Percentiles rank a stretch among this genome's conserved stretches.
These are phyloP conservation scores for Torymus tubicola DNA, from an alignment of 2,888 invertebrate genomes.

Conservation along the genomic window DNA sequence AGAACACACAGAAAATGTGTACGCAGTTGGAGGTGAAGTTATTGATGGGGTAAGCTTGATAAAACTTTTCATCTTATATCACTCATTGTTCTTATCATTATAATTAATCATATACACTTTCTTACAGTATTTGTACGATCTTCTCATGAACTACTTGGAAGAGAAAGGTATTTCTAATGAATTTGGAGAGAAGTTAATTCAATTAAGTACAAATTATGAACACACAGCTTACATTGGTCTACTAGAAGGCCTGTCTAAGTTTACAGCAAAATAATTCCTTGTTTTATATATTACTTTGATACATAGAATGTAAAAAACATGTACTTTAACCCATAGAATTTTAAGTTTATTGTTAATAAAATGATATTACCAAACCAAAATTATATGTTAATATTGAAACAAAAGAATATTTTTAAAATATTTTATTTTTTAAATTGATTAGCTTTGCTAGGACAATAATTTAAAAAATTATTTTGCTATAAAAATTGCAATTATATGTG, in stretches of 20 bases:
- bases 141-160: constrained; percentile 95
- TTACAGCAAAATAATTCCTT: constrained; percentile 81
- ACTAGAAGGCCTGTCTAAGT: constrained; percentile 90
- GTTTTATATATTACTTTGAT: constrained; percentile 44
- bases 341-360: constrained; percentile 58
- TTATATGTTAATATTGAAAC: no score
- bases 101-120: constrained; percentile 38
- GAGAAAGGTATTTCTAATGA: constrained; percentile 97
- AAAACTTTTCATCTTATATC: not conserved
- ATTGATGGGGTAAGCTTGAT: constrained; percentile 90
- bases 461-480: constrained; percentile 2
- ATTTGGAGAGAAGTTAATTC: constrained; percentile 92
- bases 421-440: no score
- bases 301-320: constrained; percentile 56
- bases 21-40: constrained; percentile 94
- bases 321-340: constrained; percentile 50
- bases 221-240: constrained; percentile 94
- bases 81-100: constrained; percentile 4
- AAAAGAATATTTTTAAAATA: no score
- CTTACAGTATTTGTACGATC: constrained; percentile 93
- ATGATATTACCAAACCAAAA: constrained; percentile 21
- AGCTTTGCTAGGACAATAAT: not conserved
- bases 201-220: constrained; percentile 94
- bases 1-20: constrained; percentile 90
- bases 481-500: not conserved